phyloP scores from a whole-genome alignment of 2,888 invertebrate species.

The Chironomus tentans region DNA sequence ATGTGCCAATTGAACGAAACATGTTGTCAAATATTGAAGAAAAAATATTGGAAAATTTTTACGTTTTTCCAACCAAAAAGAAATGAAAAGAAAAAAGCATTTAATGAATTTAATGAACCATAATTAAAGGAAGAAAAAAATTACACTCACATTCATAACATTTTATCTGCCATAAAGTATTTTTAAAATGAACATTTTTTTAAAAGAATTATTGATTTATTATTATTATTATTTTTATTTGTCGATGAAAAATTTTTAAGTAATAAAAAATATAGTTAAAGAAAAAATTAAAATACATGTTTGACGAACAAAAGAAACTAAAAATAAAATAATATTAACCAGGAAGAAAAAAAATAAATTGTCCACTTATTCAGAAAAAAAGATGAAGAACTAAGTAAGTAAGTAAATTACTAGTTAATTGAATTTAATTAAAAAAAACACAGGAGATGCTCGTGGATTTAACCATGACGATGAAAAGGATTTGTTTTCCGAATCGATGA shows the following conservation, averaged over 20 bases:
- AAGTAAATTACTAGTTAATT: too few relatives aligned
- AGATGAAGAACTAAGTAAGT: too few relatives aligned
- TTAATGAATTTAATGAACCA: too few relatives aligned
- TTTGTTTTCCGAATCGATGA: neutral
- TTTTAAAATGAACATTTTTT: neutral
- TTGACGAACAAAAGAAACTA: neutral
- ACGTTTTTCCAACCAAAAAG: neutral
- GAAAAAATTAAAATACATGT: neutral
- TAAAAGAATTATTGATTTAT: neutral
- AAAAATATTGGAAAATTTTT: neutral
- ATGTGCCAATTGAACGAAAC: constrained; percentile 5
- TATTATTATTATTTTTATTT: neutral
- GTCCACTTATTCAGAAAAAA: neutral
- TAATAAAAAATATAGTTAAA: neutral
- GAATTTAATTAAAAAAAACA: too few relatives aligned
- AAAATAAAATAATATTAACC: neutral
- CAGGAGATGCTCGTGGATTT: neutral
- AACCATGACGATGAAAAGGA: neutral
- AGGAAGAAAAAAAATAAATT: neutral
- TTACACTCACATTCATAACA: neutral
- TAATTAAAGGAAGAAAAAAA: too few relatives aligned
- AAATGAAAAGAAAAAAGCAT: neutral
- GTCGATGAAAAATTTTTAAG: neutral
- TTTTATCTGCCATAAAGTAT: constrained; percentile 4
- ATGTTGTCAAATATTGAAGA: neutral